A percentile compares a stretch with the other conserved stretches of the same genome.
Evolutionary conservation across 2,113 vertebrate species (phyloP).

Genomic region (Pica pica): DNA sequence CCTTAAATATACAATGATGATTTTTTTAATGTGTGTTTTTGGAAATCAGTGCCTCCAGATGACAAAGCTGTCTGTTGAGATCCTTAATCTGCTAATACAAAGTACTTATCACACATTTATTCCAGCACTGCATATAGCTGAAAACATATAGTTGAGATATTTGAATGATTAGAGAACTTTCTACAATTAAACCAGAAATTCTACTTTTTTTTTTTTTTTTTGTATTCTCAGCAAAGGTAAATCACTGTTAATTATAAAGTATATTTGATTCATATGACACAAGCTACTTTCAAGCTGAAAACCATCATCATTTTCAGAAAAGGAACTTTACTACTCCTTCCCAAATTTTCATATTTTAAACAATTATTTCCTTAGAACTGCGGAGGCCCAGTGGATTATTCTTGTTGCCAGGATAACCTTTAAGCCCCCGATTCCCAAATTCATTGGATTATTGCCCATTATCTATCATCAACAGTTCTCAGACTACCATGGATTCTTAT

Average conservation of each 20-base stretch:
- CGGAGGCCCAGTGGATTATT: neutral
- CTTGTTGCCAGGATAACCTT: neutral
- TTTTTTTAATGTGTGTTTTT: neutral
- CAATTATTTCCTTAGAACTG: neutral
- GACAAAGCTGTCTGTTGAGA: neutral
- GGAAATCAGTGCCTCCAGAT: neutral
- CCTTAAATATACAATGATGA: neutral
- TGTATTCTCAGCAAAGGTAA: neutral
- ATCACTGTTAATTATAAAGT: neutral
- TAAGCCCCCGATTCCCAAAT: neutral
- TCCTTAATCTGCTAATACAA: neutral
- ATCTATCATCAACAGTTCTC: neutral
- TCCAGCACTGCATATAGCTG: neutral
- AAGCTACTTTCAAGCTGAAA: neutral
- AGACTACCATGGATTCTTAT: neutral
- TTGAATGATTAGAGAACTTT: neutral
- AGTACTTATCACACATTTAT: neutral
- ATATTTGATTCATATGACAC: neutral
- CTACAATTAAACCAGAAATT: neutral
- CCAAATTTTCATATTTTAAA: neutral
- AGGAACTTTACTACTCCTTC: neutral
- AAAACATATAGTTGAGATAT: neutral
- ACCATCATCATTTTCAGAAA: neutral
- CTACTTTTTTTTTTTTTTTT: neutral
- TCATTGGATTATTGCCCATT: neutral